Conservation (phyloP, 2,113 vertebrate species). For the Sander lucioperca region DNA sequence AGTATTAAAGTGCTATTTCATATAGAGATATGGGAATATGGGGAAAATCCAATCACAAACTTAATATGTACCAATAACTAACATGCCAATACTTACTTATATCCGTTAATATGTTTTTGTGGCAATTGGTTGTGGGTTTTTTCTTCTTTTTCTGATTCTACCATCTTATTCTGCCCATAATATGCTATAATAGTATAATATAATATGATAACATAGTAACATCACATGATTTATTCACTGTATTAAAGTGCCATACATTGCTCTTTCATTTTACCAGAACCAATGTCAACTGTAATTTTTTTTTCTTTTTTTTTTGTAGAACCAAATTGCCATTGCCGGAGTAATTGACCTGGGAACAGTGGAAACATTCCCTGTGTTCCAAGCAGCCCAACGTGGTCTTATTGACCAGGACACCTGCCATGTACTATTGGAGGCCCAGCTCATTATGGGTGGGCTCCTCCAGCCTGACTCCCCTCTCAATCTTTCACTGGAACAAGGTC, state of each 20-base stretch:
- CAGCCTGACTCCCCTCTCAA: constrained; percentile 85
- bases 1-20: constrained; percentile 32
- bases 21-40: background rate
- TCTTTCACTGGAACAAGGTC: constrained; percentile 87
- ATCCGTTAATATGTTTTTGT: background rate
- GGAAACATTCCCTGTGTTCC: constrained; percentile 94
- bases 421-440: constrained; percentile 90
- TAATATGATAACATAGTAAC: constrained; percentile 15
- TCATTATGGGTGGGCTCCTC: constrained; percentile 89
- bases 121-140: constrained; percentile 44
- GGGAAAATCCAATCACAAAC: background rate
- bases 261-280: background rate
- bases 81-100: background rate
- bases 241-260: background rate
- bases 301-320: constrained; percentile 83
- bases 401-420: constrained; percentile 95
- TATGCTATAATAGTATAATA: background rate
- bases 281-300: background rate
- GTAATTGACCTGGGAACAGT: constrained; percentile 95
- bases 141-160: constrained; percentile 39
- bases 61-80: background rate
- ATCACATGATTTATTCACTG: background rate
- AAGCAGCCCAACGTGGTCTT: constrained; percentile 92
- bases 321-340: constrained; percentile 87
- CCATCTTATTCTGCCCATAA: background rate